These are phyloP conservation scores for Malacosoma neustria DNA, from an alignment of 2,888 invertebrate species.

Conservation along the genomic window DNA sequence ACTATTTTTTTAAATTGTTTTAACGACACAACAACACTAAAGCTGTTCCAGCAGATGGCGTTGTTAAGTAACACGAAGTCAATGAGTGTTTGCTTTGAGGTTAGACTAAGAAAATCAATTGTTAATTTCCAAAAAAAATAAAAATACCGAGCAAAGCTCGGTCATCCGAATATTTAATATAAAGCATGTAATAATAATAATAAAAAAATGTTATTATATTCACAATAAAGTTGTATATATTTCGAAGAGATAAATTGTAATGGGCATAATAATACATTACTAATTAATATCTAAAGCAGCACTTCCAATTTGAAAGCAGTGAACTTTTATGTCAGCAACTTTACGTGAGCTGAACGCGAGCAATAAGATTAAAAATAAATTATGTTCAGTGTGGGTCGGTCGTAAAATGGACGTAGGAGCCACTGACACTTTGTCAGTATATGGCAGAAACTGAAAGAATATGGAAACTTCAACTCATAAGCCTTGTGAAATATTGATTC, in stretches of 20 bases:
- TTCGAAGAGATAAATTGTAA: not conserved
- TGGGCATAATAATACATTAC: not conserved
- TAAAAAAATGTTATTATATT: too few relatives aligned
- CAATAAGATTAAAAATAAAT: conserved; percentile 69
- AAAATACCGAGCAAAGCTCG: too few relatives aligned
- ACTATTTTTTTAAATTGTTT: too few relatives aligned
- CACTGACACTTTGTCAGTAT: conserved; percentile 15
- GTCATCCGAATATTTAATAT: too few relatives aligned
- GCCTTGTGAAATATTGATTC: not conserved
- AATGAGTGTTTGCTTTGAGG: too few relatives aligned
- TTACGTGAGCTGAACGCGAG: conserved; percentile 67
- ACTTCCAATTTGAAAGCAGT: conserved; percentile 58
- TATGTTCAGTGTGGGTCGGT: conserved; percentile 44
- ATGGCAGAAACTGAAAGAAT: not conserved
- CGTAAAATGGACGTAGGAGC: conserved; percentile 32
- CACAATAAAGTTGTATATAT: too few relatives aligned
- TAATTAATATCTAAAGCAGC: conserved; percentile 13
- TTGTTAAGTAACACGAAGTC: too few relatives aligned
- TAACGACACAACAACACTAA: too few relatives aligned
- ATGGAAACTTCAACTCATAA: not conserved
- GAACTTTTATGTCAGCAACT: conserved; percentile 64
- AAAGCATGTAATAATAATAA: too few relatives aligned
- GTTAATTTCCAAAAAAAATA: too few relatives aligned
- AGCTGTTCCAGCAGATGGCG: too few relatives aligned
- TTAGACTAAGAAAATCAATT: too few relatives aligned